Conservation (phyloP, 2,797 vertebrate genomes). For the Taenioides sp. region DNA sequence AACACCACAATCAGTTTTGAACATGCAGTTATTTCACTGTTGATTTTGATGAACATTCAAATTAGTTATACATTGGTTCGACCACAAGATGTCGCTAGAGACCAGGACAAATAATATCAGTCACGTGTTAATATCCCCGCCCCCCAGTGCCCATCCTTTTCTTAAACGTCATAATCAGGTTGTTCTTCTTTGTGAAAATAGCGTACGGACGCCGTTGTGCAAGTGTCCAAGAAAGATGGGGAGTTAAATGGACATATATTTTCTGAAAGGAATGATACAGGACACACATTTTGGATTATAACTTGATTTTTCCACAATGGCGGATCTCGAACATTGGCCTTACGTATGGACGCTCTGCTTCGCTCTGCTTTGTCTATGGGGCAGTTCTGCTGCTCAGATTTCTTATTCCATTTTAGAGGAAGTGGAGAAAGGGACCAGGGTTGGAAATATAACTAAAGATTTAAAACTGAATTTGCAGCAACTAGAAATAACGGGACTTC, state of each 20-base stretch:
- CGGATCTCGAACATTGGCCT: constrained; percentile 29
- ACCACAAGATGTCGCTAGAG: constrained; percentile 47
- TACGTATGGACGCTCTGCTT: constrained; percentile 37
- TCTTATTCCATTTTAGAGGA: constrained; percentile 59
- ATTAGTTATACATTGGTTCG: background rate
- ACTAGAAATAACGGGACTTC: no score
- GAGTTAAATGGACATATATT: background rate
- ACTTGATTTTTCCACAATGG: constrained; percentile 41
- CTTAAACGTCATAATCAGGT: constrained; percentile 37
- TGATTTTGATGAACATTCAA: background rate
- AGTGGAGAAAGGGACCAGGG: no score
- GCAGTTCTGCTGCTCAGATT: constrained; percentile 65
- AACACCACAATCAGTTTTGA: no score
- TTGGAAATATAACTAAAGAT: no score
- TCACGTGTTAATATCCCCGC: constrained; percentile 25
- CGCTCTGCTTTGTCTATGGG: constrained; percentile 60
- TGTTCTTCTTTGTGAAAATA: constrained; percentile 43
- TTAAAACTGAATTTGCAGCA: no score
- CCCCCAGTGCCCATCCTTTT: constrained; percentile 27
- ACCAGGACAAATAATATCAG: constrained; percentile 27
- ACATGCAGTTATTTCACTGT: no score
- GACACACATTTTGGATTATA: background rate
- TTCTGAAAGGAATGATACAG: background rate
- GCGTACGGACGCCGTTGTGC: background rate
- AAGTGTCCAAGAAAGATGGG: constrained; percentile 1